Evolutionary conservation across 2,797 vertebrate species (phyloP), one percentile per base, ranked within the genome.

Genomic region (Chaetophractus vellerosus): DNA sequence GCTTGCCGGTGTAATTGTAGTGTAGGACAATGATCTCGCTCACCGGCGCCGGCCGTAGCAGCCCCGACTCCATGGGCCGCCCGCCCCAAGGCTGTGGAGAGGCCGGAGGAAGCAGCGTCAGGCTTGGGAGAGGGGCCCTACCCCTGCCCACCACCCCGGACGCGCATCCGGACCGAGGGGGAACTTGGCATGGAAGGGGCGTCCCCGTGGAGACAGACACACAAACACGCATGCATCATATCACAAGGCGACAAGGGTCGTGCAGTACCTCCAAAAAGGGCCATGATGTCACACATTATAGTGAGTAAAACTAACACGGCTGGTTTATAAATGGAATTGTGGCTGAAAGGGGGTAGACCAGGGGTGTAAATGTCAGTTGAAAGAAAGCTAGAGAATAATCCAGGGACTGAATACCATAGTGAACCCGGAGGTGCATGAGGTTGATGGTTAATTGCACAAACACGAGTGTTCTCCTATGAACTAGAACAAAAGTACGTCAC

Each of bases 1-100:
- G 98, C 97, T 99, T 99, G 63, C 98, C 99, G 0, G 99, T 99
- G 98, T 98, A 98, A 98, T 99, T 99, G 97, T 99, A 99, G 93
- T 99, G 99, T 14, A 97, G 75, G 82, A 94, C 74, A 36, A 99
- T 98, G 64, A 99, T 97, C 12, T 97, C 97, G 72, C 96, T 97
- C 78, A 95, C 97, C 1, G 90, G 87, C 50, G 94, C 97, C 0
- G 95, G 95, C 80, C 96, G 88, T 75, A 93, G 91, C 71, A 94
- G 92, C 69, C 94, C 80, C 1, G 96, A 23, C 88, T 97, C 97
- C 97, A 97, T 97, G 94, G 84, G 78, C 95, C 7, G 36, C 80
- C 38, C 2, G 68, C 90, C 93, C 66, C 48, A 15, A 71, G 90
- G 55, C 95, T 81, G 90, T 38, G 1, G 78, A 93, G 90, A 79